These are phyloP conservation scores for Alectoris magna DNA, from an alignment of 2,797 vertebrate genomes.

Conservation along the genomic window DNA sequence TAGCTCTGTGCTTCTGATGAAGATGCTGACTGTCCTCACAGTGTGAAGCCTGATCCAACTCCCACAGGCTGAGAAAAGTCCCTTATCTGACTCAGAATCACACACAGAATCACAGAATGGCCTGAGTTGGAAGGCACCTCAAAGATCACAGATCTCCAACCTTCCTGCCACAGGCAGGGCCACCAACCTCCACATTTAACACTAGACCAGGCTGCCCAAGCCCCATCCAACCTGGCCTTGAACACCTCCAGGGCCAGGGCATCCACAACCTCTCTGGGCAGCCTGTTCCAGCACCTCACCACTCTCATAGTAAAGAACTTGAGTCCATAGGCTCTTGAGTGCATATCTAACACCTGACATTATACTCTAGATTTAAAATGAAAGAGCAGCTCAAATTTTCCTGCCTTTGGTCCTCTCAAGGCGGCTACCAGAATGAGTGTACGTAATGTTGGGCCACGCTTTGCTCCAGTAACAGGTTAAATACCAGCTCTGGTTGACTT, in stretches of 20 bases:
- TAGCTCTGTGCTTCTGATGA: background rate
- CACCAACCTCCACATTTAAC: too few relatives aligned
- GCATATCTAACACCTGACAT: background rate
- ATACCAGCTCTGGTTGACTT: background rate
- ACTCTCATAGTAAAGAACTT: too few relatives aligned
- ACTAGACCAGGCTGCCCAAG: too few relatives aligned
- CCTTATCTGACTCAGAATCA: background rate
- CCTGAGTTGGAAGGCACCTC: too few relatives aligned
- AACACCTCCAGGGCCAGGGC: too few relatives aligned
- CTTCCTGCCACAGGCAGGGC: too few relatives aligned
- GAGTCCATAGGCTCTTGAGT: background rate
- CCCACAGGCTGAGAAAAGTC: background rate
- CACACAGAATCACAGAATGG: too few relatives aligned
- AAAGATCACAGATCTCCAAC: too few relatives aligned
- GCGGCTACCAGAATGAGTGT: background rate
- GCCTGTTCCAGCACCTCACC: too few relatives aligned
- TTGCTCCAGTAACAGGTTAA: background rate
- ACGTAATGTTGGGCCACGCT: background rate
- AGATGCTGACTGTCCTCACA: background rate
- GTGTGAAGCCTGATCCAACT: background rate
- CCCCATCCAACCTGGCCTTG: too few relatives aligned
- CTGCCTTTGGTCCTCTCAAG: fast-evolving
- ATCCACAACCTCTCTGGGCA: too few relatives aligned
- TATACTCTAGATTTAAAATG: background rate
- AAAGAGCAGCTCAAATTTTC: background rate